Percentiles rank a stretch among this genome's conserved stretches.
These are phyloP conservation scores for Eumacrocentrus americanus DNA, from an alignment of 2,888 invertebrate genomes.

Conservation along the genomic window DNA sequence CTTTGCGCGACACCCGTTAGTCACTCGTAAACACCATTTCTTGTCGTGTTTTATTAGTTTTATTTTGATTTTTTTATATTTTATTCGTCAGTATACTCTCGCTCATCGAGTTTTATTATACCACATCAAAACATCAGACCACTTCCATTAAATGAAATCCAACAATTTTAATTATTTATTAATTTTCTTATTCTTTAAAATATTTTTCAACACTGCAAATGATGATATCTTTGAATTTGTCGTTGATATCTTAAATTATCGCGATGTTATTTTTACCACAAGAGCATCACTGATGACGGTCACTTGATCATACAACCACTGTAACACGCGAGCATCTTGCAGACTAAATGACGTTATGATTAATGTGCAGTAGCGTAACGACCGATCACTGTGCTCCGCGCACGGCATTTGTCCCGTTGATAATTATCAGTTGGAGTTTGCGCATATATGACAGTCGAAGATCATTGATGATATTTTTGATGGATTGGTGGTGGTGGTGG, in stretches of 20 bases:
- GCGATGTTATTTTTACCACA: background rate
- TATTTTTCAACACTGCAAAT: background rate
- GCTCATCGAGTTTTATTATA: background rate
- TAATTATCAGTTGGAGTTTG: conserved; percentile 6
- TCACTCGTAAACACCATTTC: conserved; percentile 29
- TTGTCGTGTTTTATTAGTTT: background rate
- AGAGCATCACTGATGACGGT: conserved; percentile 11
- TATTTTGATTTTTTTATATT: conserved; percentile 7
- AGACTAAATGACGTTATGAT: conserved; percentile 17
- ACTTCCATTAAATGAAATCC: no score
- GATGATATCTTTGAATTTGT: background rate
- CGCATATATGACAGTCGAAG: background rate
- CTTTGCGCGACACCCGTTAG: conserved; percentile 23
- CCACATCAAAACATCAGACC: no score
- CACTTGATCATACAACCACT: conserved; percentile 13
- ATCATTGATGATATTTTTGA: background rate
- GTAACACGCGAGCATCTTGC: conserved; percentile 9
- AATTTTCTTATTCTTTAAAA: background rate
- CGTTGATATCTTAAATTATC: background rate
- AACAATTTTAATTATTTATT: no score
- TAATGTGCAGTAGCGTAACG: conserved; percentile 15
- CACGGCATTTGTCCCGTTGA: background rate
- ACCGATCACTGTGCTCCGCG: conserved; percentile 16
- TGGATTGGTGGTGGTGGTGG: no score
- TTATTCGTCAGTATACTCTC: background rate